Evolutionary conservation across 2,797 vertebrate genomes (phyloP).

Genomic region (Cichlasoma orientale): DNA sequence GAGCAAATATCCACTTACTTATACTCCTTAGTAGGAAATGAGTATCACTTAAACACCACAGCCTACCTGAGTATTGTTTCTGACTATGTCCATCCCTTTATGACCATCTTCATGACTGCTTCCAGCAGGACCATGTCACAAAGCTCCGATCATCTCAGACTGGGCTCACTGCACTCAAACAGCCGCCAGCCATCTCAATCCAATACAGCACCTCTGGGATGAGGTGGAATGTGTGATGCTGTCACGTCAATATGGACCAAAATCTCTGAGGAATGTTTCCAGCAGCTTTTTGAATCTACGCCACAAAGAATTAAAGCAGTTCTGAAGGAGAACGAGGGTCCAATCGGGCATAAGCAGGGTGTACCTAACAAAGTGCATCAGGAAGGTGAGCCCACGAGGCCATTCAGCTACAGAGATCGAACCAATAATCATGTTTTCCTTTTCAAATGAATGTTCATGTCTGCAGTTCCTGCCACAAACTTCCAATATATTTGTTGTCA

Average conservation of each 20-base stretch:
- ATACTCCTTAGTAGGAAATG: too few relatives aligned
- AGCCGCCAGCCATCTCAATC: too few relatives aligned
- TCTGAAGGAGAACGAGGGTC: background rate
- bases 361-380: background rate
- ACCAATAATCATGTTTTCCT: background rate
- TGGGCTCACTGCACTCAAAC: too few relatives aligned
- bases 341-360: background rate
- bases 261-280: background rate
- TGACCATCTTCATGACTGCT: background rate
- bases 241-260: background rate
- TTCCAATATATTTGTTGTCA: background rate
- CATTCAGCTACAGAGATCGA: background rate
- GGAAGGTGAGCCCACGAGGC: background rate
- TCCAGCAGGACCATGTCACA: background rate
- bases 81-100: background rate
- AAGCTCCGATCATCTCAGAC: background rate
- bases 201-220: background rate
- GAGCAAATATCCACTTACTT: background rate
- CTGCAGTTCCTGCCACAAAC: background rate
- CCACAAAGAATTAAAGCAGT: background rate
- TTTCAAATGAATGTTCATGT: background rate
- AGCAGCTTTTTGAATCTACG: background rate
- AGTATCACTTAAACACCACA: rapidly evolving
- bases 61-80: background rate
- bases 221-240: background rate